Conservation (phyloP, 2,797 vertebrate genomes). For the Staurois parvus region DNA sequence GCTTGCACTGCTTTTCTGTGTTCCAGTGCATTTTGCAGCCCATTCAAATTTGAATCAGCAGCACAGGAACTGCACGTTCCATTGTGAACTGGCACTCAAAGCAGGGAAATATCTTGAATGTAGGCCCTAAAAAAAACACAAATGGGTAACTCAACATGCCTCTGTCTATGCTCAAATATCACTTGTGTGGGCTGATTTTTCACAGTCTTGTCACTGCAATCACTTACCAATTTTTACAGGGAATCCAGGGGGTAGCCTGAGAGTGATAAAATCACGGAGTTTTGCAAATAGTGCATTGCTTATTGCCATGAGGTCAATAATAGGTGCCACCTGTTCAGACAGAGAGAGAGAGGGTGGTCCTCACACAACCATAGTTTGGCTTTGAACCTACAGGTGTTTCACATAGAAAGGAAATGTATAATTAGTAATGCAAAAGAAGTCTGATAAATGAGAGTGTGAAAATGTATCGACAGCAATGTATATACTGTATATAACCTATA, state of each 20-base stretch:
- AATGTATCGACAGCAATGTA: neutral
- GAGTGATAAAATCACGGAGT: conserved; percentile 93
- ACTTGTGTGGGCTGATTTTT: neutral
- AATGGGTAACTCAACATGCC: too few relatives aligned
- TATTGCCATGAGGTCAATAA: conserved; percentile 98
- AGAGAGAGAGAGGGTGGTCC: conserved; percentile 95
- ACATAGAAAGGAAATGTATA: neutral
- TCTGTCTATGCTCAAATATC: neutral
- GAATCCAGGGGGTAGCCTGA: conserved; percentile 93
- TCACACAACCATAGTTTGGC: conserved; percentile 97
- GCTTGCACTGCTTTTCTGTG: too few relatives aligned
- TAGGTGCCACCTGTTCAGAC: conserved; percentile 93
- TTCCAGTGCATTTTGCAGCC: too few relatives aligned
- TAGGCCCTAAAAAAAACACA: too few relatives aligned
- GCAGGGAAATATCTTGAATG: too few relatives aligned
- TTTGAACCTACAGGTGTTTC: conserved; percentile 85
- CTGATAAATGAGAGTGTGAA: conserved; percentile 10
- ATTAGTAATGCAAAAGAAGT: neutral
- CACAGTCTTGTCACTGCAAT: neutral
- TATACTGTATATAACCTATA: too few relatives aligned
- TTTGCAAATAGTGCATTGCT: conserved; percentile 95
- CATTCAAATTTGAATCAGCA: too few relatives aligned
- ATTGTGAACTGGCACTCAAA: too few relatives aligned
- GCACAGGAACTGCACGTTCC: too few relatives aligned
- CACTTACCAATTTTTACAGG: conserved; percentile 92